These are phyloP conservation scores for Drosophila fulvimacula DNA, from an alignment of 2,888 invertebrate species.

Conservation along the genomic window DNA sequence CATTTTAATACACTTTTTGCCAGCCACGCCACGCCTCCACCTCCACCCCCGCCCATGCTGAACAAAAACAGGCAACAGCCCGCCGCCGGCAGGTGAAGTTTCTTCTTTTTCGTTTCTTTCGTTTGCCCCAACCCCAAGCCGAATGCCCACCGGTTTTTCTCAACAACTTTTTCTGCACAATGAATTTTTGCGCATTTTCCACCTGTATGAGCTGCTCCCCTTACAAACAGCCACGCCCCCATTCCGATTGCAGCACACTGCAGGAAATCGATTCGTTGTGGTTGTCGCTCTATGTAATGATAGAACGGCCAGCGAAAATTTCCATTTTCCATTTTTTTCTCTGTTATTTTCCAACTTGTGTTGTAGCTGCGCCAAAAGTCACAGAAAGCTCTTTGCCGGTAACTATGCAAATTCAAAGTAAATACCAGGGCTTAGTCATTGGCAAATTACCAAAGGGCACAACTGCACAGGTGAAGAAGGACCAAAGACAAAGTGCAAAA, in stretches of 20 bases:
- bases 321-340: constrained; percentile 36
- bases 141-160: constrained; percentile 6
- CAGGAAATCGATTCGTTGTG: constrained; percentile 75
- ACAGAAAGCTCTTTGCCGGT: constrained; percentile 42
- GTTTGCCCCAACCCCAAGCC: neutral
- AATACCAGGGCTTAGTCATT: constrained; percentile 62
- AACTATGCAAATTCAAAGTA: constrained; percentile 69
- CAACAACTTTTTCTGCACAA: constrained; percentile 78
- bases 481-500: constrained; percentile 12
- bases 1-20: constrained; percentile 76
- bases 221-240: neutral
- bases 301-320: constrained; percentile 42
- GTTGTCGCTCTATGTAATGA: constrained; percentile 67
- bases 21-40: constrained; percentile 33
- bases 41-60: neutral
- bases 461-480: neutral
- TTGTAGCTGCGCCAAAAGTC: constrained; percentile 46
- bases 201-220: constrained; percentile 69
- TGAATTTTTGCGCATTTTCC: constrained; percentile 81
- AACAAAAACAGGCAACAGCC: constrained; percentile 65
- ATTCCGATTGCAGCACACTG: constrained; percentile 18
- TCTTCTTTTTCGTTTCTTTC: constrained; percentile 24
- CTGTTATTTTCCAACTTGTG: constrained; percentile 7
- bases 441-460: constrained; percentile 41
- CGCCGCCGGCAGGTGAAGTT: constrained; percentile 64